Percentiles rank a stretch among this genome's conserved stretches.
Conservation (phyloP, 2,888 invertebrate genomes). For the Drosophila infuscata region DNA sequence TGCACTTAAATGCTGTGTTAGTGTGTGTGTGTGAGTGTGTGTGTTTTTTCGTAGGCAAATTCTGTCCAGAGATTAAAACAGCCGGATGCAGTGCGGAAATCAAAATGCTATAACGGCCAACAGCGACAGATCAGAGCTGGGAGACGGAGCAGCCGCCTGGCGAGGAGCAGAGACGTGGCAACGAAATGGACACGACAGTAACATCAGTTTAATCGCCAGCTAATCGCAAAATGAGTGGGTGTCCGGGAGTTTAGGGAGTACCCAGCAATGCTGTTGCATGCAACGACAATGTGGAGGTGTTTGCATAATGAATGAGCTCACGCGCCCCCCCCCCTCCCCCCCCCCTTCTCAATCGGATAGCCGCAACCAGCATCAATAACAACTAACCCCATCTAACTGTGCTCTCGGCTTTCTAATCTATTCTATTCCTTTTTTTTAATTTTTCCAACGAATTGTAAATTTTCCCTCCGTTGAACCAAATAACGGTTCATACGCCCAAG, state of each 20-base stretch:
- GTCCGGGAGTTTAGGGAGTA: background rate
- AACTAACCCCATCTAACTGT: constrained; percentile 53
- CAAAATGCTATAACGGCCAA: constrained; percentile 67
- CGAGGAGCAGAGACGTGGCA: background rate
- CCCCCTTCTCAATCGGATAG: background rate
- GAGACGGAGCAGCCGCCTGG: background rate
- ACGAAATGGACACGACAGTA: constrained; percentile 34
- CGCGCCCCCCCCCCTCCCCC: constrained; percentile 5
- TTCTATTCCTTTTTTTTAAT: background rate
- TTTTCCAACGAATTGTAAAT: constrained; percentile 28
- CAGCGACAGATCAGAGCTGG: constrained; percentile 56
- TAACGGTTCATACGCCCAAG: constrained; percentile 25
- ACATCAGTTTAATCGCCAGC: constrained; percentile 80
- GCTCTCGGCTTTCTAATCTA: constrained; percentile 24
- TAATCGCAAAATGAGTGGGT: constrained; percentile 66
- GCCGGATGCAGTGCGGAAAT: constrained; percentile 77
- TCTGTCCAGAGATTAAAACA: constrained; percentile 67
- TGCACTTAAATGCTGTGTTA: constrained; percentile 27
- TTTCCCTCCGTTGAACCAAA: background rate
- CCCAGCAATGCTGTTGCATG: constrained; percentile 13
- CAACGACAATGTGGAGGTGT: constrained; percentile 66
- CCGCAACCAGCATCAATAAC: constrained; percentile 37
- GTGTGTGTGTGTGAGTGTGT: background rate
- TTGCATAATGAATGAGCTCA: constrained; percentile 76
- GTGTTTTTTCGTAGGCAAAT: background rate